Percentiles rank a stretch among this genome's conserved stretches.
Conservation (phyloP, 2,888 invertebrate genomes). For the Uropetala carovei region DNA sequence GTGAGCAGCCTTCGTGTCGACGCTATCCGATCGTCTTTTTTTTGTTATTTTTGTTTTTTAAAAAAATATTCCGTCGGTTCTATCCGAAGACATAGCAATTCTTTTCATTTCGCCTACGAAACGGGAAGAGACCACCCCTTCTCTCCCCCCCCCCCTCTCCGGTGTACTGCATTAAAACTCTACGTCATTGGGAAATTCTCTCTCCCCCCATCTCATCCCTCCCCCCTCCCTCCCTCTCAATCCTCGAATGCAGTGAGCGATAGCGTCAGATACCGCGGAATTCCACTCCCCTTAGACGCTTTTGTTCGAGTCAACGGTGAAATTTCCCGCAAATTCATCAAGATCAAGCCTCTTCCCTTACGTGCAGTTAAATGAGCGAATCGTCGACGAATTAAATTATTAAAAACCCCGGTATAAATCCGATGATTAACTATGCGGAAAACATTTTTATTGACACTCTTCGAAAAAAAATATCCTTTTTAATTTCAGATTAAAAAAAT, state of each 20-base stretch:
- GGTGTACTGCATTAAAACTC: not conserved
- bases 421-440: too few species aligned
- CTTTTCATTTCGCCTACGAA: not conserved
- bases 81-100: constrained; percentile 12
- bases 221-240: too few species aligned
- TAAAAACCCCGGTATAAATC: too few species aligned
- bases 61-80: not conserved
- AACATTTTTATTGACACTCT: too few species aligned
- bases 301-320: not conserved
- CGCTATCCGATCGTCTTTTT: not conserved
- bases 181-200: not conserved
- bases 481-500: too few species aligned
- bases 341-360: not conserved
- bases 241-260: not conserved
- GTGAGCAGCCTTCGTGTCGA: not conserved
- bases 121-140: too few species aligned
- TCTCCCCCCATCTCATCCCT: too few species aligned
- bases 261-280: constrained; percentile 19
- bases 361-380: too few species aligned
- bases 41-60: not conserved
- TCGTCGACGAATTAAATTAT: too few species aligned
- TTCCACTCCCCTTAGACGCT: not conserved
- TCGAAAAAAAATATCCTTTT: too few species aligned
- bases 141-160: too few species aligned
- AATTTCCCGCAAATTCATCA: not conserved